Evolutionary conservation across 2,113 vertebrate species (phyloP).

Genomic region (Pelmatolapia mariae): DNA sequence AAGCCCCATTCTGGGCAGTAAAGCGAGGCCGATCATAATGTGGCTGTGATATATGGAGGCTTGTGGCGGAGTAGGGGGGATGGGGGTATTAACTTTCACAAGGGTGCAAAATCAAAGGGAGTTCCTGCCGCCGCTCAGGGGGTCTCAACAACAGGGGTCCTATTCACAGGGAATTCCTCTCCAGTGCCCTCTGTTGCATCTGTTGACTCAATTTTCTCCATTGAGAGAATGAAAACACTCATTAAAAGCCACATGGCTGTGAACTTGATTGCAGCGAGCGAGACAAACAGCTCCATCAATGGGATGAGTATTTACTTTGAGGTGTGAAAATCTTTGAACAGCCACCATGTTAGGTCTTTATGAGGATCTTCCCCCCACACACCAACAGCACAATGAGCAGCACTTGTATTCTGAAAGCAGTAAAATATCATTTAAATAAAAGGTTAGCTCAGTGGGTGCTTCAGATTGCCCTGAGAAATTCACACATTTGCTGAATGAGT

Average conservation of each 20-base stretch:
- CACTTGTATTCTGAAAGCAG: constrained; percentile 41
- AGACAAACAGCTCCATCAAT: constrained; percentile 58
- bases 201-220: constrained; percentile 72
- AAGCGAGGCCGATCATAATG: constrained; percentile 59
- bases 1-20: constrained; percentile 64
- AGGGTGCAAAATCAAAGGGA: constrained; percentile 78
- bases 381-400: constrained; percentile 48
- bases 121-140: constrained; percentile 68
- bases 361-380: constrained; percentile 48
- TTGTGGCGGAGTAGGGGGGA: constrained; percentile 7
- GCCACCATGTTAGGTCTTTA: constrained; percentile 47
- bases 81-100: constrained; percentile 75
- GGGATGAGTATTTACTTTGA: constrained; percentile 60
- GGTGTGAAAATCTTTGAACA: constrained; percentile 68
- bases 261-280: constrained; percentile 75
- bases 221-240: constrained; percentile 67
- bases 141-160: constrained; percentile 70
- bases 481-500: constrained; percentile 22
- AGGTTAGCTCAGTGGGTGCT: constrained; percentile 40
- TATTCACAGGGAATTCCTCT: constrained; percentile 70
- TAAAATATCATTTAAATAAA: constrained; percentile 60
- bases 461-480: neutral
- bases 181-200: constrained; percentile 58
- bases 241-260: constrained; percentile 74
- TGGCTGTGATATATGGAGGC: constrained; percentile 66